Evolutionary conservation across 2,113 vertebrate genomes (phyloP).

Genomic region (Ondatra zibethicus): DNA sequence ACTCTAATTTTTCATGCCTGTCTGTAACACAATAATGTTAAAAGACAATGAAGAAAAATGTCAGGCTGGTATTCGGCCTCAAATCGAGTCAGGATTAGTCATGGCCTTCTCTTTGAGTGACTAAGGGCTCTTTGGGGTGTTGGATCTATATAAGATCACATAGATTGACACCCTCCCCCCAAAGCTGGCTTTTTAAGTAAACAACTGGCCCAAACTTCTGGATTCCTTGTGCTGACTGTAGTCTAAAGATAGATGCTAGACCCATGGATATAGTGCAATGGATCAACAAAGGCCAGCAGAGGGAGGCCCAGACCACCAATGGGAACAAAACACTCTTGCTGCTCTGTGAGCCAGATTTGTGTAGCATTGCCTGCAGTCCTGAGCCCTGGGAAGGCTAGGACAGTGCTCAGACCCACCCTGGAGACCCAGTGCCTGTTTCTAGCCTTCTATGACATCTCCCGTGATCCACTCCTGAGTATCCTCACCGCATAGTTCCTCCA

Average conservation of each 20-base stretch:
- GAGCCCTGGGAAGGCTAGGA: not conserved
- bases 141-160: not conserved
- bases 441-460: not conserved
- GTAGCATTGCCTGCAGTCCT: not conserved
- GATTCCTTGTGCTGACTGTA: not conserved
- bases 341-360: not conserved
- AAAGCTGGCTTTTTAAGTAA: not conserved
- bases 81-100: not conserved
- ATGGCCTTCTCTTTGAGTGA: not conserved
- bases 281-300: not conserved
- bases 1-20: not conserved
- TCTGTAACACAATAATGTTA: not conserved
- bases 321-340: not conserved
- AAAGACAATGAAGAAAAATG: not conserved
- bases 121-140: not conserved
- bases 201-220: not conserved
- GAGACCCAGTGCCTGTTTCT: not conserved
- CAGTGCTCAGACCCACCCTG: not conserved
- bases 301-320: not conserved
- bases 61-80: not conserved
- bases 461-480: too few species aligned
- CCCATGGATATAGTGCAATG: not conserved
- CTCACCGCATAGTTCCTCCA: not conserved
- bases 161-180: not conserved
- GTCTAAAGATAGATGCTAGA: not conserved